A percentile compares a stretch with the other conserved stretches of the same genome.
Conservation (phyloP, 1,140 invertebrate species). For the Formica exsecta region DNA sequence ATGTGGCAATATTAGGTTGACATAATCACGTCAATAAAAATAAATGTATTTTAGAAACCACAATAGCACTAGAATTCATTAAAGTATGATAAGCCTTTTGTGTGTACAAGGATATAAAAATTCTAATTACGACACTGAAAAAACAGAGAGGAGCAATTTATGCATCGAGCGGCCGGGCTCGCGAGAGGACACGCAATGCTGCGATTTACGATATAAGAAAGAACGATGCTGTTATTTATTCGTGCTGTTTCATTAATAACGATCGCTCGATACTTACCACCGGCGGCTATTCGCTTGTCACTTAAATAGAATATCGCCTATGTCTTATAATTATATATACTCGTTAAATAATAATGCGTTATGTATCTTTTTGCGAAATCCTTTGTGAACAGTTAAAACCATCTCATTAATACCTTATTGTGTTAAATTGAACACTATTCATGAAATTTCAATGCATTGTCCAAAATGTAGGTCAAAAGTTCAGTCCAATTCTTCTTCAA, state of each 20-base stretch:
- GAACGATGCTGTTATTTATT: not conserved
- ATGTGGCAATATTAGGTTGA: not conserved
- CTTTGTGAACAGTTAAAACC: not conserved
- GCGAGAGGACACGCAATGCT: conserved; percentile 12
- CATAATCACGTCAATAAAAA: conserved; percentile 9
- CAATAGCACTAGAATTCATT: not conserved
- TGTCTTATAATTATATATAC: not conserved
- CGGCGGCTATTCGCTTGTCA: not conserved
- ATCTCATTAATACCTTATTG: not conserved
- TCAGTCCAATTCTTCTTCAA: conserved; percentile 4
- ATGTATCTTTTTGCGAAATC: not conserved
- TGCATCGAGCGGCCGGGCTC: not conserved
- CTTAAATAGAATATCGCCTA: not conserved
- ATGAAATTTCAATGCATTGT: not conserved
- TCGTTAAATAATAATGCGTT: not conserved
- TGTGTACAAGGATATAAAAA: conserved; percentile 5
- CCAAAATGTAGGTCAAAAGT: conserved; percentile 7
- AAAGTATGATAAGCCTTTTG: not conserved
- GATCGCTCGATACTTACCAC: not conserved
- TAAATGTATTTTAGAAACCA: not conserved
- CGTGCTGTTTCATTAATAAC: conserved; percentile 31
- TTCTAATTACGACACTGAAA: conserved; percentile 3
- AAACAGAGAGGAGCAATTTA: not conserved
- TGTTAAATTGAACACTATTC: not conserved
- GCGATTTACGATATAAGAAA: conserved; percentile 20